phyloP scores from a whole-genome alignment of 2,797 vertebrate species.

The Carduelis carduelis region DNA sequence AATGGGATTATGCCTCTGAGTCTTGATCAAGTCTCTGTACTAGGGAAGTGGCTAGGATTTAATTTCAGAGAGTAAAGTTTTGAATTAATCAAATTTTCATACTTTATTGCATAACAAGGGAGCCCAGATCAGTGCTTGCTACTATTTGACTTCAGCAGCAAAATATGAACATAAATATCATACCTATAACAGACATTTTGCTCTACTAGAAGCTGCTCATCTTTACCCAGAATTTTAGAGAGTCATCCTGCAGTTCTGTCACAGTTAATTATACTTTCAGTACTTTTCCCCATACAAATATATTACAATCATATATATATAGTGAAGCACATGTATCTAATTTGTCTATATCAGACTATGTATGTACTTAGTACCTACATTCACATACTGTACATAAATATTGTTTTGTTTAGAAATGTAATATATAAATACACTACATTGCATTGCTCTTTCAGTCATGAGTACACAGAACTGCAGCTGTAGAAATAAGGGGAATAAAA shows the following conservation, averaged over 20 bases:
- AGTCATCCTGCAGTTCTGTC: not conserved
- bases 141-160: not conserved
- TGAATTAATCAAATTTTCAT: not conserved
- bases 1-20: not conserved
- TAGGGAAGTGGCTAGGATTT: not conserved
- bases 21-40: not conserved
- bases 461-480: not conserved
- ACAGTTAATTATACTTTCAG: not conserved
- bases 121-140: not conserved
- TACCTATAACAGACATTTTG: not conserved
- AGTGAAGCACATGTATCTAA: not conserved
- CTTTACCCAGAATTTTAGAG: not conserved
- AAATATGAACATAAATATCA: not conserved
- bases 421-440: not conserved
- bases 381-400: not conserved
- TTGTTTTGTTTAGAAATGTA: not conserved
- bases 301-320: not conserved
- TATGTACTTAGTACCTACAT: not conserved
- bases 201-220: not conserved
- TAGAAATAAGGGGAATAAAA: slow-evolving; percentile 22
- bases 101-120: not conserved
- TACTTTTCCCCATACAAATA: not conserved
- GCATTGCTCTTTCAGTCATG: not conserved
- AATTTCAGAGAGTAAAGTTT: not conserved
- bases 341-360: not conserved